These are phyloP conservation scores for Balaeniceps rex DNA, from an alignment of 2,113 vertebrate species.

Conservation along the genomic window DNA sequence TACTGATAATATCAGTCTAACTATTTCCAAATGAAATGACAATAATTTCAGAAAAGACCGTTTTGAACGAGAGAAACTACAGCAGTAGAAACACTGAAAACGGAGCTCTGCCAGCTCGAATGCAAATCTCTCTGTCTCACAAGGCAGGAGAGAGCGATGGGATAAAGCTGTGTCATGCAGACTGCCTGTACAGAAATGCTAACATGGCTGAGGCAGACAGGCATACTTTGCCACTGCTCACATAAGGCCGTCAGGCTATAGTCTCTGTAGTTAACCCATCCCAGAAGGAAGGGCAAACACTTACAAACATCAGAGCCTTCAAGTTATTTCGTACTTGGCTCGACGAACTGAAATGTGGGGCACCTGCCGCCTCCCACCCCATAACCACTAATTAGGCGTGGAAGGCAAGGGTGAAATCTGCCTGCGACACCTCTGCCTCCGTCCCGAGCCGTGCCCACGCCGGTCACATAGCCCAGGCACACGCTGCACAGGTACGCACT, in stretches of 20 bases:
- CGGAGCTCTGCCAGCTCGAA: conserved; percentile 29
- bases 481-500: too few species aligned
- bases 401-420: not conserved
- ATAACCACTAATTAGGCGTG: too few species aligned
- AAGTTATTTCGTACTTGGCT: not conserved
- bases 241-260: not conserved
- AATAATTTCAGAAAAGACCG: conserved; percentile 2
- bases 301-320: not conserved
- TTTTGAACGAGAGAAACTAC: conserved; percentile 13
- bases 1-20: not conserved
- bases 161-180: not conserved
- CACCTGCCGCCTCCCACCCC: too few species aligned
- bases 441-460: fast-evolving
- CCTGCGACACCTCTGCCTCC: not conserved
- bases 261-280: not conserved
- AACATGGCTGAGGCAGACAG: not conserved
- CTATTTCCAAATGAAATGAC: conserved; percentile 40
- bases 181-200: not conserved
- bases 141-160: not conserved
- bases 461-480: too few species aligned
- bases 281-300: not conserved
- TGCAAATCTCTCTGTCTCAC: not conserved
- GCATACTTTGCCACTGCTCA: not conserved
- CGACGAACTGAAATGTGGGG: fast-evolving
- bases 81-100: conserved; percentile 3